Evolutionary conservation across 2,888 invertebrate species (phyloP), one percentile per base, ranked within the genome.

Genomic region (Tenthredo scrophulariae): DNA sequence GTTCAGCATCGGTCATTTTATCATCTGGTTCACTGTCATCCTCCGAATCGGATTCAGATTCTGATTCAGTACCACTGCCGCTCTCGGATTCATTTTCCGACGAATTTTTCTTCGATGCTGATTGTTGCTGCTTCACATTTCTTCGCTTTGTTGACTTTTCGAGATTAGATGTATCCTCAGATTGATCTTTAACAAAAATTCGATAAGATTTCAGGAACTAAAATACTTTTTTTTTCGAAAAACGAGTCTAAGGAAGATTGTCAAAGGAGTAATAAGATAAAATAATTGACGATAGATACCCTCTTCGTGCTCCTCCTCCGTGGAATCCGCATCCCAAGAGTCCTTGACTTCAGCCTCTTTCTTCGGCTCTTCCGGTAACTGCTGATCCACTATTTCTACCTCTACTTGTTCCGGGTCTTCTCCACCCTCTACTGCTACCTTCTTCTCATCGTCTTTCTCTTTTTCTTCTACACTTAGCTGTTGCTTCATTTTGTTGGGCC

Each of bases 311-410:
- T 95, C 95, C 85, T 95, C 95, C 43, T 94, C 95, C 7, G 95
- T 95, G 74, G 96, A 96, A 86, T 96, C 96, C 0, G 96, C 97
- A 93, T 98, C 98, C 97, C 98, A 98, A 0, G 97, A 95, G 90
- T 98, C 97, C 92, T 98, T 97, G 0, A 98, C 96, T 86, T 96
- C 95, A 88, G 94, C 95, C 13, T 94, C 94, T 7, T 92, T 90
- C 29, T 90, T 91, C 7, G 87, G 88, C 22, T 88, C 87, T 5
- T 82, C 62, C 88, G 90, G 90, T 89, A 94, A 94, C 92, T 94
- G 94, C 84, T 95, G 94, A 89, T 95, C 95, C 70, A 94, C 93
- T 87, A 94, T 94, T 90, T 95, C 94, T 10, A 95, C 92, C 90
- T 95, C 89, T 7, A 93, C 92, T 86, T 89, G 90, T 75, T 91